Evolutionary conservation across 2,888 invertebrate species (phyloP), one percentile per base, ranked within the genome.

Genomic region (Galerucella calmariensis): DNA sequence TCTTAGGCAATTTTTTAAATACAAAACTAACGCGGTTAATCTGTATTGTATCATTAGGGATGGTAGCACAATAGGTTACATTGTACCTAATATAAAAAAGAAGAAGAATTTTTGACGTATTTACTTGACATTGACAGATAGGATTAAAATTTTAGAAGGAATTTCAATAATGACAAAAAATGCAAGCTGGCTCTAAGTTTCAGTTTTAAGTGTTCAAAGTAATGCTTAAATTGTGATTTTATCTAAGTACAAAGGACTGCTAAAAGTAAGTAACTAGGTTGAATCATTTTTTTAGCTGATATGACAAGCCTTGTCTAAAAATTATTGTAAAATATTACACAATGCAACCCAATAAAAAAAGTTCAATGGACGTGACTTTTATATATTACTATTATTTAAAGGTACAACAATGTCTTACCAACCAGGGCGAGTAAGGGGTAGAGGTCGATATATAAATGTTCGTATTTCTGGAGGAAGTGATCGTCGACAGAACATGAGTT

Each of bases 371-470:
- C 63, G 12, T 68, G 59, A 27, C 59, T 27, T 35, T 35, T 35
- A 6, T 35, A 35, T 8, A 35, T 35, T 35, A 35, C 35, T 46
- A 51, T 44, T 69, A 24, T 59, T 73, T 75, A 59, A 68, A 72
- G 69, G 70, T 75, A 72, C 72, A 75, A 74, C 58, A 46, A 80
- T 80, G 80, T 81, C 76, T 62, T 75, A 78, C 73, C 78, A 80
- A 51, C 51, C 73, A 73, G 77, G 77, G 58, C 77, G 81, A 75
- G 80, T 79, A 53, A 75, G 81, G 59, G 81, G 82, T 16, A 75
- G 81, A 70, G 83, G 81, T n/a, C 79, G 81, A 70, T 71, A 76
- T 63, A 80, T 67, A 72, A 73, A 75, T 68, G 72, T 61, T 65
- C 75, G 75, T 41, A 77, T 69, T 35, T 67, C 66, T 48, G 77